Conservation (phyloP, 1,140 invertebrate species). For the Galleria mellonella region DNA sequence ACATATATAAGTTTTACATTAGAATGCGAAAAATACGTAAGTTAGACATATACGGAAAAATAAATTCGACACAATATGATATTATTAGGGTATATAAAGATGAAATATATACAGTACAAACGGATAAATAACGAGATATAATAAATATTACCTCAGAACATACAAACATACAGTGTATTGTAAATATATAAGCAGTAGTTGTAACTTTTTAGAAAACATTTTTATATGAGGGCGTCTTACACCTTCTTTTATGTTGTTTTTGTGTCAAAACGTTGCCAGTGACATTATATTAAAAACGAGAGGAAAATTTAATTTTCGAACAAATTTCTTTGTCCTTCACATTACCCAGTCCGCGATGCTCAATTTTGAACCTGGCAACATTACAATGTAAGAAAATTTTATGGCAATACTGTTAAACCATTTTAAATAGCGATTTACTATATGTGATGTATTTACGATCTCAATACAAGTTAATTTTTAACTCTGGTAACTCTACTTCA, state of each 20-base stretch:
- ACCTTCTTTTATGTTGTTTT: constrained; percentile 17
- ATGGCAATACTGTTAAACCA: constrained; percentile 35
- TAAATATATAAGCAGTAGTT: constrained; percentile 48
- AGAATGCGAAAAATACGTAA: constrained; percentile 39
- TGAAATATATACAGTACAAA: constrained; percentile 52
- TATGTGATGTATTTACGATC: constrained; percentile 66
- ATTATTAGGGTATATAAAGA: constrained; percentile 44
- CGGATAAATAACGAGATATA: constrained; percentile 15
- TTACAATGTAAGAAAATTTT: constrained; percentile 11
- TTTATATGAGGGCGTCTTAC: constrained; percentile 36
- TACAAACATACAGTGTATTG: constrained; percentile 61
- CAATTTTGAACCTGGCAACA: constrained; percentile 9
- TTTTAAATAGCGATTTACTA: constrained; percentile 36
- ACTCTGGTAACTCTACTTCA: constrained; percentile 10
- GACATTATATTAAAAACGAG: not conserved
- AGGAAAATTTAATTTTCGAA: not conserved
- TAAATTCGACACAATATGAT: constrained; percentile 41
- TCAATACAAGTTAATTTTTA: constrained; percentile 43
- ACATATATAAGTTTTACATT: constrained; percentile 55
- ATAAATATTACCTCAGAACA: constrained; percentile 61
- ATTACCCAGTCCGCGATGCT: not conserved
- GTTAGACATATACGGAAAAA: constrained; percentile 36
- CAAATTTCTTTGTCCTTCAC: not conserved
- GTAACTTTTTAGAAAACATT: constrained; percentile 33
- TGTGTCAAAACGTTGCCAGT: constrained; percentile 6